These are phyloP conservation scores for Ischnura elegans DNA, from an alignment of 2,888 invertebrate species.

Conservation along the genomic window DNA sequence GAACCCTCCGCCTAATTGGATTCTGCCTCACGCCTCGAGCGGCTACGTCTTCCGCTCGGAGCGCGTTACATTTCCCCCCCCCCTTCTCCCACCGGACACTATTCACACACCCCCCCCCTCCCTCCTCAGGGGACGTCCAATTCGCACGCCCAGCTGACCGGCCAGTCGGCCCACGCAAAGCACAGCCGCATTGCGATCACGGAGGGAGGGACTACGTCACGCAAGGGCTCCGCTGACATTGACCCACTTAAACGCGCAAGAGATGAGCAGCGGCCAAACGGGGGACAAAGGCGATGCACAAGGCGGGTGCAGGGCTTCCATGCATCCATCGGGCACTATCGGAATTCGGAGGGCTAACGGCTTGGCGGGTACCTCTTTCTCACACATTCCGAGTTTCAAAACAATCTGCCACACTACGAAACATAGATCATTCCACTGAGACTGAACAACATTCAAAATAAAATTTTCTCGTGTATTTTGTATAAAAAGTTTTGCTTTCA, in stretches of 20 bases:
- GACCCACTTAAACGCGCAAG: neutral
- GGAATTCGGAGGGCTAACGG: neutral
- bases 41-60: neutral
- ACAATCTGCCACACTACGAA: no score
- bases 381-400: no score
- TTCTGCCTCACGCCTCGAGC: neutral
- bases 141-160: constrained; percentile 31
- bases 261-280: constrained; percentile 9
- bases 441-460: no score
- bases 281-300: neutral
- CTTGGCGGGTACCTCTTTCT: no score
- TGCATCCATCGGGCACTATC: neutral
- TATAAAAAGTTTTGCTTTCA: no score
- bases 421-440: no score
- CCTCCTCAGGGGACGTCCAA: no score
- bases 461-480: no score
- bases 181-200: neutral
- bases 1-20: neutral
- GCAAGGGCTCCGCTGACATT: constrained; percentile 32
- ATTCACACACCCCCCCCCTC: no score
- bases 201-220: neutral
- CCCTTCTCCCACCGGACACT: neutral
- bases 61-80: neutral
- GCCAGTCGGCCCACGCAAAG: neutral
- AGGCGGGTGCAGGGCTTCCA: neutral